These are phyloP conservation scores for Diaperis boleti DNA, from an alignment of 2,888 invertebrate genomes.

Conservation along the genomic window DNA sequence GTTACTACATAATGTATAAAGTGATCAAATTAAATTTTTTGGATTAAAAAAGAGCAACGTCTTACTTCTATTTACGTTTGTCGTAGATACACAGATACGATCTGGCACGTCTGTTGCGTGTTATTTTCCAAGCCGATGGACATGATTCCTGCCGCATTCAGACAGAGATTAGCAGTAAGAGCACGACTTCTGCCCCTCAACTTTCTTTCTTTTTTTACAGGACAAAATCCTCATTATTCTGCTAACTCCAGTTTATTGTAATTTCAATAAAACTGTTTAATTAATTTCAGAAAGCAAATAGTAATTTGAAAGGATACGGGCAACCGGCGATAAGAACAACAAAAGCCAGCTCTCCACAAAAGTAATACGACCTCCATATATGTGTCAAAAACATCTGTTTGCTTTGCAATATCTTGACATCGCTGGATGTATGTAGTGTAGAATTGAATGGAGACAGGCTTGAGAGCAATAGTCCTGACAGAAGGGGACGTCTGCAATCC, in stretches of 20 bases:
- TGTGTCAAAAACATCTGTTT: constrained; percentile 53
- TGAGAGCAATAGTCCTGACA: constrained; percentile 59
- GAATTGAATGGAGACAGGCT: constrained; percentile 55
- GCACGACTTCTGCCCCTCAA: constrained; percentile 63
- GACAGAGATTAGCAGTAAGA: constrained; percentile 62
- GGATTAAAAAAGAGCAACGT: too few species aligned
- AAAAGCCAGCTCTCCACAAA: constrained; percentile 37
- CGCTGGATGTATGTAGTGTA: constrained; percentile 21
- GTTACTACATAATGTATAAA: too few species aligned
- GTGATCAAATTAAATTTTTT: too few species aligned
- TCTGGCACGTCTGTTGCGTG: constrained; percentile 62
- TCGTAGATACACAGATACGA: constrained; percentile 23
- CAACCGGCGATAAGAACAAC: constrained; percentile 28
- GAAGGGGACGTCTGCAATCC: constrained; percentile 35
- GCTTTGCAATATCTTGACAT: constrained; percentile 38
- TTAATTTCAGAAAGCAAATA: constrained; percentile 1
- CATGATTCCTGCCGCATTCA: constrained; percentile 67
- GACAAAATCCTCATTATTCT: constrained; percentile 19
- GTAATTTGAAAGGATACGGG: constrained; percentile 10
- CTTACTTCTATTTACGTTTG: too few species aligned
- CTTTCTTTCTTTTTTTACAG: constrained; percentile 41
- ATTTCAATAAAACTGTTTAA: constrained; percentile 4
- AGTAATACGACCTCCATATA: constrained; percentile 49
- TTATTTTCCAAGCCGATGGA: constrained; percentile 73
- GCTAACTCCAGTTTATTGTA: constrained; percentile 9